phyloP scores from a whole-genome alignment of 2,888 invertebrate species.

The Acanthosoma haemorrhoidale region DNA sequence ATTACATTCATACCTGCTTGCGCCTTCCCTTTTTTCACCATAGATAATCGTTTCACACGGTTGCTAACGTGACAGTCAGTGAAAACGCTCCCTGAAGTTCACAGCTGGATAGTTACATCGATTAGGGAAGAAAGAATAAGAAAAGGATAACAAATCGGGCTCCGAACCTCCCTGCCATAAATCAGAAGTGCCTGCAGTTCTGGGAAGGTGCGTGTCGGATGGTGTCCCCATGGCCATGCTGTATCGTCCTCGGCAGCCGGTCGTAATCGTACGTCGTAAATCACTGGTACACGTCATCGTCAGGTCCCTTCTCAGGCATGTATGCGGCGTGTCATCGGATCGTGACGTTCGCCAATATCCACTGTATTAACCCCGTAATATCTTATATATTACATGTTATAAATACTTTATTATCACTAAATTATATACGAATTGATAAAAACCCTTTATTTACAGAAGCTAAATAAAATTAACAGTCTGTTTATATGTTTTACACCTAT shows the following conservation, averaged over 20 bases:
- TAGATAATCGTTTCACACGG: not conserved
- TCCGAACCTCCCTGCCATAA: not conserved
- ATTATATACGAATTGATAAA: too few species aligned
- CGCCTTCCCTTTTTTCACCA: not conserved
- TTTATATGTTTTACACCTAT: too few species aligned
- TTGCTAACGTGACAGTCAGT: not conserved
- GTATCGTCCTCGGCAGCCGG: slow-evolving; percentile 8
- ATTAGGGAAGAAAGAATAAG: not conserved
- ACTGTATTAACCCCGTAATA: not conserved
- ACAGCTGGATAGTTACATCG: not conserved
- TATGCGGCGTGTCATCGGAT: not conserved
- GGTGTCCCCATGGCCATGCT: not conserved
- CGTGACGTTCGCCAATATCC: not conserved
- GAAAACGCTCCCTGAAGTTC: not conserved
- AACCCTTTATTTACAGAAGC: too few species aligned
- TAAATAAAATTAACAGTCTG: too few species aligned
- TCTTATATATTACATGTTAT: not conserved
- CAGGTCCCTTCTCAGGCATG: not conserved
- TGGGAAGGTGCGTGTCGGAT: not conserved
- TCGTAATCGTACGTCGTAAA: slow-evolving; percentile 4
- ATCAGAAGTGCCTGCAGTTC: not conserved
- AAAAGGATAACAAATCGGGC: not conserved
- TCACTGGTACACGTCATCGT: slow-evolving; percentile 12
- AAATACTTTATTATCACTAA: too few species aligned
- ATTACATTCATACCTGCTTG: too few species aligned